Evolutionary conservation across 2,113 vertebrate species (phyloP), one percentile per base, ranked within the genome.

Genomic region (Caracal caracal): DNA sequence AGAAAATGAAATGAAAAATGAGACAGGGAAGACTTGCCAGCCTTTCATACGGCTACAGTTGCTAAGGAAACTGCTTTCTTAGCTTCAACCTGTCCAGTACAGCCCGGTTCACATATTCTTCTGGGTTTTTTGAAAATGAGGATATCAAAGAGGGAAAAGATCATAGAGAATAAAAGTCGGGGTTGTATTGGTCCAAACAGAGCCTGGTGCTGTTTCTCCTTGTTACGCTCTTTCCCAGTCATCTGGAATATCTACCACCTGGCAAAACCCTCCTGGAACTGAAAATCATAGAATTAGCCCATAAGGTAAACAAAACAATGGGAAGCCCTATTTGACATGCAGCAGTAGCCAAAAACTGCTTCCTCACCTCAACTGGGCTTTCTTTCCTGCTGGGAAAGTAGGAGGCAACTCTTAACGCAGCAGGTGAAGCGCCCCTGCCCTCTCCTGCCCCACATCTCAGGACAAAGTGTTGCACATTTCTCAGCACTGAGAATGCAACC

Each of bases 11-110:
- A 98, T 97, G 98, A 98, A 98, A 98, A 97, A 97, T 97, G 97
- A 98, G 95, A 87, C 76, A 68, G 96, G 97, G 94, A 98, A 97
- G 92, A 91, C 96, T 95, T 97, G 91, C 97, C 94, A 97, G 97
- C 97, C 97, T 97, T 96, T 95, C 70, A 28, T 88, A 75, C 0
- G 0, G 91, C 76, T 97, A 26, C 92, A 96, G 98, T 98, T 99
- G 98, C 98, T 97, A 98, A 91, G 98, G 98, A 98, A 98, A 99
- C 98, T 85, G 97, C 88, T 98, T 97, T 89, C 97, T 98, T 90
- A 95, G 78, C 94, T 88, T 73, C 95, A 22, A 61, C 51, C 94
- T 96, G 65, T 73, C 53, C 85, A 20, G 90, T 83, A 82, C 51
- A 96, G 89, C 94, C 94, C 12, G 15, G 82, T 84, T 73, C 95